These are phyloP conservation scores for Drosophila borborema DNA, from an alignment of 2,888 invertebrate genomes.

Conservation along the genomic window DNA sequence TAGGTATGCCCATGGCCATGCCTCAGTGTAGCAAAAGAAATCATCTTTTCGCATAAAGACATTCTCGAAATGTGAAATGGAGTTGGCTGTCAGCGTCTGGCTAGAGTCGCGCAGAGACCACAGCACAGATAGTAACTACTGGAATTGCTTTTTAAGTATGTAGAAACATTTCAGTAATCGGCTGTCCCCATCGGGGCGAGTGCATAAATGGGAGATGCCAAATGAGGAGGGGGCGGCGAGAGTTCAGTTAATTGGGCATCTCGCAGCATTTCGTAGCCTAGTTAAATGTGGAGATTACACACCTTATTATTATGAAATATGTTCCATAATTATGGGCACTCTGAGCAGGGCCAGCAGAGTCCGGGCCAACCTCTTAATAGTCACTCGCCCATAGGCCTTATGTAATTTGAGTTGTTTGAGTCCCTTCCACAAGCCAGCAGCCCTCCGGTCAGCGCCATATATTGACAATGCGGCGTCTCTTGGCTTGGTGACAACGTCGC, in stretches of 20 bases:
- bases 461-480: constrained; percentile 66
- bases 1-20: too few relatives aligned
- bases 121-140: constrained; percentile 38
- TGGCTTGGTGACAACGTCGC: constrained; percentile 73
- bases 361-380: constrained; percentile 70
- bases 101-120: constrained; percentile 2
- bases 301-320: constrained; percentile 81
- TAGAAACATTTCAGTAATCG: constrained; percentile 50
- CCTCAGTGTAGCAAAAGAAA: too few relatives aligned
- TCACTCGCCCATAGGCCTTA: constrained; percentile 53
- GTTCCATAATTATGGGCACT: constrained; percentile 75
- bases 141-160: constrained; percentile 59
- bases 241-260: constrained; percentile 53
- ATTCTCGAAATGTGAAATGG: constrained; percentile 7
- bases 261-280: constrained; percentile 53
- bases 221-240: constrained; percentile 7
- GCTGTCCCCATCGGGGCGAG: constrained; percentile 1
- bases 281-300: constrained; percentile 77
- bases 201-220: constrained; percentile 14
- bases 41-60: neutral
- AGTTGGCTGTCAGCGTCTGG: neutral
- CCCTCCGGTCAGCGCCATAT: constrained; percentile 53
- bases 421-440: constrained; percentile 4
- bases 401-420: constrained; percentile 60
- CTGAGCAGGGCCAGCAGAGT: constrained; percentile 25